Percentiles rank a stretch among this genome's conserved stretches.
phyloP scores from a whole-genome alignment of 1,140 invertebrate species.

The Scaptomyza hsui region DNA sequence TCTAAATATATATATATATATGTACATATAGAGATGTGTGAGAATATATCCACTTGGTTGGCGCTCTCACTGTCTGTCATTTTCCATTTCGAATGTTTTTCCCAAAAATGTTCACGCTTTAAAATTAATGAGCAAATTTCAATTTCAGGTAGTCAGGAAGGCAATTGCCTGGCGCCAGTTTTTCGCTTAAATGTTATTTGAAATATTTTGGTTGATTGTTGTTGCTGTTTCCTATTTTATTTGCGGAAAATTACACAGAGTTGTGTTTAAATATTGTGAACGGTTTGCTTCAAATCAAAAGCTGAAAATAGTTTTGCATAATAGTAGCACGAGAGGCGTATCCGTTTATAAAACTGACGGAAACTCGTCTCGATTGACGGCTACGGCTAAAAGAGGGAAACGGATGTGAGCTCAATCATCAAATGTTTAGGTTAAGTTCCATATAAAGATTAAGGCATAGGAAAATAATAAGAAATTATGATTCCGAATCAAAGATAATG shows the following conservation, averaged over 20 bases:
- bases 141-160: conserved; percentile 56
- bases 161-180: conserved; percentile 72
- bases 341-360: neutral
- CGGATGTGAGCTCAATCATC: neutral
- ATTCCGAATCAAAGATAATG: neutral
- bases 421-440: neutral
- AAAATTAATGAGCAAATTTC: conserved; percentile 63
- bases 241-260: conserved; percentile 60
- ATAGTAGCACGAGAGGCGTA: neutral
- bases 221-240: conserved; percentile 26
- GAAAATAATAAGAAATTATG: too few relatives aligned
- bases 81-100: conserved; percentile 58
- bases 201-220: conserved; percentile 63
- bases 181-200: conserved; percentile 72
- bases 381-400: neutral
- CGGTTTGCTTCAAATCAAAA: conserved; percentile 28
- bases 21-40: neutral
- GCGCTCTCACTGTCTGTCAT: conserved; percentile 49
- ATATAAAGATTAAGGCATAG: neutral
- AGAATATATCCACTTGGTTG: conserved; percentile 5
- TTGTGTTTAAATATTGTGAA: conserved; percentile 36
- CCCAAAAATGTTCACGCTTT: conserved; percentile 61
- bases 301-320: conserved; percentile 25
- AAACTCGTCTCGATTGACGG: conserved; percentile 6
- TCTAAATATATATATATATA: neutral